Evolutionary conservation across 2,113 vertebrate genomes (phyloP), one percentile per base, ranked within the genome.

Genomic region (Hyla sarda): DNA sequence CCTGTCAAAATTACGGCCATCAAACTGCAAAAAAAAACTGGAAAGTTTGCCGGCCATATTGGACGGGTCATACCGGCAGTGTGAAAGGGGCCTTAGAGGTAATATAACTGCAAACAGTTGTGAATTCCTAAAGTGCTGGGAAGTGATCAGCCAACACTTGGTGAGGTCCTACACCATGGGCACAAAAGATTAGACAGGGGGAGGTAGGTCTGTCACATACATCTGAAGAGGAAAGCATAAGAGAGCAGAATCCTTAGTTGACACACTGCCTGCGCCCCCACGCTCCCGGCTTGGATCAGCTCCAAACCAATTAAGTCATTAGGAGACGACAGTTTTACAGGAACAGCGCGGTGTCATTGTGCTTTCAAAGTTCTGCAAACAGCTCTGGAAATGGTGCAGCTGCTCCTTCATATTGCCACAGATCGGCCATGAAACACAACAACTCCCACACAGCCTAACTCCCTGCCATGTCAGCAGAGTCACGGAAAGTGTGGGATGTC

Each of bases 291-390:
- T 69, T 69, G 65, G 65, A 69, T 17, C 32, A 10, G 19, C 32
- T 69, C 30, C 65, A 69, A 34, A 32, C 14, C 65, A 69, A 69
- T 69, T 69, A 69, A 34, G 65, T 69, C 32, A 69, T 69, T 32
- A 69, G 17, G 30, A 69, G 65, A 69, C 30, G 30, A 69, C 14
- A 34, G 65, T 69, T 69, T 69, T 69, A 69, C 65, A 34, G 6
- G 65, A 69, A 69, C 65, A 34, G 65, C 65, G 30, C 65, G 2
- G 30, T 21, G 30, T 37, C 32, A 34, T 21, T 34, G 30, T 69
- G 65, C 30, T 2, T 30, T 69, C 65, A 32, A 9, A 32, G 65
- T 69, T 34, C 65, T 69, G 65, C 65, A 69, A 69, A 69, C 65
- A 17, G 65, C 65, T 37, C 65, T 21, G 7, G 30, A 69, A 69